A percentile compares a stretch with the other conserved stretches of the same genome.
phyloP scores from a whole-genome alignment of 2,888 invertebrate genomes.

The Atethmia centrago region DNA sequence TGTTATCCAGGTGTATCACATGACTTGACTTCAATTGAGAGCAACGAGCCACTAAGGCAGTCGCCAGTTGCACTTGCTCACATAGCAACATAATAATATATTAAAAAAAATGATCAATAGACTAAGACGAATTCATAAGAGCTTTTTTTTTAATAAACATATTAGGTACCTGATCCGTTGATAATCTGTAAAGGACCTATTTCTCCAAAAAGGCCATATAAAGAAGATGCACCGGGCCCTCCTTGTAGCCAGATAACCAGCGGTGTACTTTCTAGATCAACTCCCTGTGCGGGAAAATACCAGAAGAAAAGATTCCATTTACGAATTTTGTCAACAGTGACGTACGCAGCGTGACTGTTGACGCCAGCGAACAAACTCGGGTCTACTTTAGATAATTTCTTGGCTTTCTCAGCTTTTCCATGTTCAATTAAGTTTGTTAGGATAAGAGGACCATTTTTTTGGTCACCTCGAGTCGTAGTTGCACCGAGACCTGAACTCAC shows the following conservation, averaged over 20 bases:
- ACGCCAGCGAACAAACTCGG: constrained; percentile 46
- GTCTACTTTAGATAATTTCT: constrained; percentile 41
- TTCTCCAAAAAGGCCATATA: constrained; percentile 85
- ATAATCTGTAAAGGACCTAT: constrained; percentile 73
- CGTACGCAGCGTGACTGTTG: constrained; percentile 52
- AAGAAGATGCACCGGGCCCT: constrained; percentile 82
- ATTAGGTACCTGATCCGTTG: constrained; percentile 24
- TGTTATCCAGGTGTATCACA: neutral
- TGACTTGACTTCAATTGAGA: neutral
- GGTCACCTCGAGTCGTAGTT: neutral
- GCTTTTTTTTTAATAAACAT: no score
- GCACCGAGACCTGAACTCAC: neutral
- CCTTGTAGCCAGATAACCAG: constrained; percentile 84
- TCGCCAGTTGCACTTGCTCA: no score
- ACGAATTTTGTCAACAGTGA: constrained; percentile 92
- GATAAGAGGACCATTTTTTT: constrained; percentile 32
- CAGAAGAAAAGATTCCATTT: constrained; percentile 94
- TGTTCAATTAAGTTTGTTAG: constrained; percentile 45
- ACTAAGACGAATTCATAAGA: neutral
- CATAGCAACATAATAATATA: no score
- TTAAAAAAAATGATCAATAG: neutral
- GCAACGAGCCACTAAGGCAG: no score
- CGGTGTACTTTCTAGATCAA: constrained; percentile 74
- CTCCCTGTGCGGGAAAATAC: constrained; percentile 91
- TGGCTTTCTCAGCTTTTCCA: constrained; percentile 37